Evolutionary conservation across 2,888 invertebrate species (phyloP), one percentile per base, ranked within the genome.

Genomic region (Pammene fasciana): DNA sequence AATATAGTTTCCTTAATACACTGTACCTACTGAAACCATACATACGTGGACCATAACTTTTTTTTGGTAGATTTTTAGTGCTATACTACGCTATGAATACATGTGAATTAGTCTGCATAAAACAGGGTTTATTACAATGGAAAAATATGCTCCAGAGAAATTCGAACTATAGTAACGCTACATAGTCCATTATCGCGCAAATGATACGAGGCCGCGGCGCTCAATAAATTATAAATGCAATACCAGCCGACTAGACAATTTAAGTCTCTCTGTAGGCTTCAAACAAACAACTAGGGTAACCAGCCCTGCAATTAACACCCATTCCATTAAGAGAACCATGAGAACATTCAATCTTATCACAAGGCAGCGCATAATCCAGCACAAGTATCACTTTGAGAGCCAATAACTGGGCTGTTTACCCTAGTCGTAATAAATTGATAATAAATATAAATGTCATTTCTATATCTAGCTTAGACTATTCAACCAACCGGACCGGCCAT

Each of bases 151-250:
- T 86, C 78, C 78, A 86, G 81, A 84, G 84, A 88, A 85, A 85
- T 87, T 79, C 76, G 77, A 76, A 74, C 79, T 84, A 84, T 79
- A 74, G 64, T 79, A 79, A 72, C 18, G 52, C 50, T 72, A 67
- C 67, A 70, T 50, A 64, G 50, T 57, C 57, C 52, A 36, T 50
- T 36, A 85, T 86, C 80, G 84, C 84, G 87, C 91, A 89, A 92
- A 90, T 88, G 92, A 88, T 90, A 89, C 86, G 82, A 84, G 52
- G 65, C 68, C 73, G 73, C 46, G 57, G 66, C 67, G 68, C 61
- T 72, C 75, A 86, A 88, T 90, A 89, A 92, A 87, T 91, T 90
- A 92, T 92, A 92, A 92, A 92, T 92, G 92, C 92, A 88, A 74
- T 82, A 82, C 71, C 73, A 82, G 83, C 84, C 89, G 90, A 91